Conservation (phyloP, 1,140 invertebrate species). For the Chironomus tepperi region DNA sequence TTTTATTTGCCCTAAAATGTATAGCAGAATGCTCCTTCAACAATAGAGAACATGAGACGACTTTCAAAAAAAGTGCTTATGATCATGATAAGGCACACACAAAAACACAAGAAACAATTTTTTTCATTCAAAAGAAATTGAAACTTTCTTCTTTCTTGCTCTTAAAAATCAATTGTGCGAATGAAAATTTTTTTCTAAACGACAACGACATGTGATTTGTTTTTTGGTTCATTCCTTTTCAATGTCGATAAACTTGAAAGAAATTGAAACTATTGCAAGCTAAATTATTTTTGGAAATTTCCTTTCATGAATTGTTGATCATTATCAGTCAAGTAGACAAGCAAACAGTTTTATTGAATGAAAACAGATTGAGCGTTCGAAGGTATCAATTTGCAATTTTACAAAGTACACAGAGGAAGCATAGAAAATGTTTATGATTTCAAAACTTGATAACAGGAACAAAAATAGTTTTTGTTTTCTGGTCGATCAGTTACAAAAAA, state of each 20-base stretch:
- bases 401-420: no score
- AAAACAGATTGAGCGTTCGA: neutral
- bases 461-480: no score
- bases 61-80: neutral
- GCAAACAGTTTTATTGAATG: neutral
- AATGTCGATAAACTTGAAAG: no score
- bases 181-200: neutral
- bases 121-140: neutral
- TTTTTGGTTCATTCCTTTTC: neutral
- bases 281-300: no score
- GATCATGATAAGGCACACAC: neutral
- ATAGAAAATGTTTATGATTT: no score
- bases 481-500: no score
- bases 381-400: no score
- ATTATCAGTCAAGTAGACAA: neutral
- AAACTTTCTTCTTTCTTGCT: neutral
- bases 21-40: neutral
- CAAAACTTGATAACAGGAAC: no score
- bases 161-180: neutral
- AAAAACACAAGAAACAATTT: neutral
- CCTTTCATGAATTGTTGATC: neutral
- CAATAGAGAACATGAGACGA: conserved; percentile 4
- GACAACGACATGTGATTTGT: neutral
- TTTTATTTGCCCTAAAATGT: neutral
- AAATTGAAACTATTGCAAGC: no score